Evolutionary conservation across 2,113 vertebrate genomes (phyloP), one percentile per base, ranked within the genome.

Genomic region (Notarius lentiginosus): DNA sequence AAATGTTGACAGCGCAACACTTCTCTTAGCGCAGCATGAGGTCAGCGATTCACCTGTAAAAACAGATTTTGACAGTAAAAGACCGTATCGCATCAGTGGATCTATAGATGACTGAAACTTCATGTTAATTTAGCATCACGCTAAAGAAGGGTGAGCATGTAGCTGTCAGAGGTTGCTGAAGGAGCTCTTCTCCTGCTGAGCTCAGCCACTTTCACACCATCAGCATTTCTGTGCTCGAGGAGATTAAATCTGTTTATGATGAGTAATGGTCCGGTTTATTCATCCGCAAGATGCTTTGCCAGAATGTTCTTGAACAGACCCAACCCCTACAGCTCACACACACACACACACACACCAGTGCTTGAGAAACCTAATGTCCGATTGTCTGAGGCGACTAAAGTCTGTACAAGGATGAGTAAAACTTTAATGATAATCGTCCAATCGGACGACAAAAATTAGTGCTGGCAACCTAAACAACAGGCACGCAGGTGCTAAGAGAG

Each of bases 191-290:
- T 55, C 3, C 73, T 20, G 47, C 72, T 66, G 84, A 66, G 84
- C 76, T 79, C 24, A 63, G 51, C 49, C 30, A 72, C 65, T 86
- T 86, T 81, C 72, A 80, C 77, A 86, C 77, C 85, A 81, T 86
- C 85, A 86, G 85, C 77, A 30, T 80, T 86, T 86, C 85, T 86
- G 27, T 1, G 63, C 85, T 80, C 6, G 15, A 85, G 63, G 63
- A 80, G 85, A 86, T 86, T 86, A 86, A 86, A 86, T 81, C 77
- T 68, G 85, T 86, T 86, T 86, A 86, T 86, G 85, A 86, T 86
- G 85, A 86, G 77, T 86, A 86, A 86, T 86, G 77, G 85, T 70
- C 76, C 34, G 30, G 85, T 86, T 86, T 86, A 86, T 86, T 86
- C 85, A 80, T 66, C 77, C 53, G 15, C 68, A 77, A 84, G 72